phyloP scores from a whole-genome alignment of 1,140 invertebrate species.

The Drosophila ambigua region DNA sequence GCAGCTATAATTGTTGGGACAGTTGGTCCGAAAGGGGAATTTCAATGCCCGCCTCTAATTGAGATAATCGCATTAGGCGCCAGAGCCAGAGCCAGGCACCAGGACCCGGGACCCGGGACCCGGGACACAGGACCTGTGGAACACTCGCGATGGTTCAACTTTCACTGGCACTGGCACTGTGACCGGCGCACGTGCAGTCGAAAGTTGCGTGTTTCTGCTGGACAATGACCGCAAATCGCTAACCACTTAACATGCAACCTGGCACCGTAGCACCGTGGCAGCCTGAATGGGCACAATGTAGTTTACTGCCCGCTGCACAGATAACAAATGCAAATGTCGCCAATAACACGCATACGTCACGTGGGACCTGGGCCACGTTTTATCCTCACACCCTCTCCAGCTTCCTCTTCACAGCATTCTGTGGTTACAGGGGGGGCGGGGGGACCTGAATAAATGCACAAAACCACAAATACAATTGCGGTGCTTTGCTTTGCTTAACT shows the following conservation, averaged over 20 bases:
- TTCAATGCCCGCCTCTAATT: slow-evolving; percentile 60
- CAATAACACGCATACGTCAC: slow-evolving; percentile 68
- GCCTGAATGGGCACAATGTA: background rate
- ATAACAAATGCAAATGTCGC: slow-evolving; percentile 52
- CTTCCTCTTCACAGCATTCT: slow-evolving; percentile 19
- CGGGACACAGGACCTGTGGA: background rate
- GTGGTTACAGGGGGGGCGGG: background rate
- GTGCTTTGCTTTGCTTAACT: slow-evolving; percentile 23
- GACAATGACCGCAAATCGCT: slow-evolving; percentile 54
- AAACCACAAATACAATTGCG: slow-evolving; percentile 24
- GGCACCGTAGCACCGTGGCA: slow-evolving; percentile 3
- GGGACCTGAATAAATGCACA: slow-evolving; percentile 13
- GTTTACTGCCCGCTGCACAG: slow-evolving; percentile 55
- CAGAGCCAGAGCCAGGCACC: slow-evolving; percentile 13
- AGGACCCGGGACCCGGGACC: too few relatives aligned
- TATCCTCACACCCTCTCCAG: slow-evolving; percentile 9
- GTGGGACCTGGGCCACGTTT: slow-evolving; percentile 49
- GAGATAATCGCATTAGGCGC: slow-evolving; percentile 64
- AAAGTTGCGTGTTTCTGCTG: background rate
- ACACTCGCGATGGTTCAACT: slow-evolving; percentile 5
- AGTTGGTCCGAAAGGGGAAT: slow-evolving; percentile 14
- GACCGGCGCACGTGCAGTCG: slow-evolving; percentile 28
- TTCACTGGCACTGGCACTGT: too few relatives aligned
- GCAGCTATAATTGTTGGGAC: slow-evolving; percentile 65
- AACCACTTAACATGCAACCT: slow-evolving; percentile 63